These are phyloP conservation scores for Micrasema minimum DNA, from an alignment of 1,140 invertebrate species.

Conservation along the genomic window DNA sequence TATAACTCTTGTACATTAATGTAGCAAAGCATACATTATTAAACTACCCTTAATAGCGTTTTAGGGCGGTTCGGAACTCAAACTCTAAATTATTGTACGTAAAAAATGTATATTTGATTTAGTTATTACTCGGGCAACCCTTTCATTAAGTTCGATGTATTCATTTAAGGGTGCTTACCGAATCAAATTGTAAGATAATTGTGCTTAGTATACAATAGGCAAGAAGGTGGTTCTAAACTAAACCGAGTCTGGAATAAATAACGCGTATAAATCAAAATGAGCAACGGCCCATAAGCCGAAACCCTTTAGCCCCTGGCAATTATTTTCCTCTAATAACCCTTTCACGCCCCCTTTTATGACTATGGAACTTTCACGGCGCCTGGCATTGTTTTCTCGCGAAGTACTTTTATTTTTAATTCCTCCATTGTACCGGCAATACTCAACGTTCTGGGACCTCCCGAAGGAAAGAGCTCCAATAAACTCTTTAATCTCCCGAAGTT, in stretches of 20 bases:
- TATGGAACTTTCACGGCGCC: conserved; percentile 24
- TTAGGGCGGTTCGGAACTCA: too few species aligned
- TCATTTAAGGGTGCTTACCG: conserved; percentile 16
- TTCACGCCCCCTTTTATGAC: conserved; percentile 44
- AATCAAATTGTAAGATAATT: conserved; percentile 51
- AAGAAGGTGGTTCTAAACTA: conserved; percentile 13
- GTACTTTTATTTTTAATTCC: conserved; percentile 19
- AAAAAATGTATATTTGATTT: too few species aligned
- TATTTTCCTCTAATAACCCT: conserved; percentile 48
- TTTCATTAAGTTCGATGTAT: conserved; percentile 22
- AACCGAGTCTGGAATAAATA: conserved; percentile 49
- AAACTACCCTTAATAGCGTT: too few species aligned
- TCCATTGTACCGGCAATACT: conserved; percentile 16
- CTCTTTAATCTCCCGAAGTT: too few species aligned
- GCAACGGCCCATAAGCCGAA: conserved; percentile 51
- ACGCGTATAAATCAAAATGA: conserved; percentile 53
- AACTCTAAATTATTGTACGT: too few species aligned
- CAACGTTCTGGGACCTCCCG: conserved; percentile 8
- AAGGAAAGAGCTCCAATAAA: too few species aligned
- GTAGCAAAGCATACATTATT: too few species aligned
- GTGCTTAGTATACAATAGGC: conserved; percentile 10
- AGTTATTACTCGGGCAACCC: conserved; percentile 6
- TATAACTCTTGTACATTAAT: too few species aligned
- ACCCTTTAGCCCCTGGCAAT: conserved; percentile 50
- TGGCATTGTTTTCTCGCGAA: conserved; percentile 1